Evolutionary conservation across 2,113 vertebrate species (phyloP).

Genomic region (Hypomesus transpacificus): DNA sequence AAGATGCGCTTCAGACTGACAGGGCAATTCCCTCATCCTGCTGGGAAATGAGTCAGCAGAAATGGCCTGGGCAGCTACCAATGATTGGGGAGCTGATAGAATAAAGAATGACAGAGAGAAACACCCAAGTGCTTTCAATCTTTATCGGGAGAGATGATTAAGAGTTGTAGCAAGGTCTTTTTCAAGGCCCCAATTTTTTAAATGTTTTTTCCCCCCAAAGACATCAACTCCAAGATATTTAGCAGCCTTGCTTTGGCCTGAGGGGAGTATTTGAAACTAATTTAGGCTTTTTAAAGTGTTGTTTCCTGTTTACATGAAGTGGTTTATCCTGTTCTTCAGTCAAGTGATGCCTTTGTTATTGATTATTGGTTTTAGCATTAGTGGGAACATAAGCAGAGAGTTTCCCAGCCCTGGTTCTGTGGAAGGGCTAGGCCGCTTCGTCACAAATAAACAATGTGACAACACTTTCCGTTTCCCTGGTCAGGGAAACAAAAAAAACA

Average conservation of each 20-base stretch:
- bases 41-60: constrained; percentile 16
- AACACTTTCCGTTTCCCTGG: neutral
- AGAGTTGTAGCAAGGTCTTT: neutral
- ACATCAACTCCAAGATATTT: neutral
- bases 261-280: neutral
- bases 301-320: neutral
- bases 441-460: constrained; percentile 10
- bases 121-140: neutral
- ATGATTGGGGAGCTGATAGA: neutral
- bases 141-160: neutral
- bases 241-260: neutral
- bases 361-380: neutral
- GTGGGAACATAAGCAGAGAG: neutral
- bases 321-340: neutral
- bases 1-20: constrained; percentile 25
- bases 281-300: neutral
- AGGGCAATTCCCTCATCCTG: constrained; percentile 27
- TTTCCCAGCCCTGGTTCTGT: constrained; percentile 4
- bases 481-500: constrained; percentile 8
- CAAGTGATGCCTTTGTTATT: neutral
- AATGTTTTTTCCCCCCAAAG: neutral
- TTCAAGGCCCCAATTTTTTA: neutral
- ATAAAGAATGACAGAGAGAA: neutral
- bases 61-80: constrained; percentile 1
- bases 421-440: constrained; percentile 1